Evolutionary conservation across 2,113 vertebrate genomes (phyloP).

Genomic region (Ibidorhyncha struthersii): DNA sequence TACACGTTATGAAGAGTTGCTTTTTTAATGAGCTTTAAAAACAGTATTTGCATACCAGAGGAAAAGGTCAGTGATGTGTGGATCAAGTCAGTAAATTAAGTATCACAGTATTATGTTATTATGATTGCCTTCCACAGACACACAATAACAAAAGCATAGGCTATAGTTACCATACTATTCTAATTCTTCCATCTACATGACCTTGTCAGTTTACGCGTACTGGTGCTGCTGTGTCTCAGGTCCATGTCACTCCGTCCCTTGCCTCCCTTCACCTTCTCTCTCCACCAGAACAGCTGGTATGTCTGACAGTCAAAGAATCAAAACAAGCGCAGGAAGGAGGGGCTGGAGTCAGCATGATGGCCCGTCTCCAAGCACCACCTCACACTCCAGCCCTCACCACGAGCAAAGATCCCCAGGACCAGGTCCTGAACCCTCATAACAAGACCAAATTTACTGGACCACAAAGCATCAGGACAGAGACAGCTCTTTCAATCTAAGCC

Average conservation of each 20-base stretch:
- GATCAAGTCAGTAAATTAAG: conserved; percentile 54
- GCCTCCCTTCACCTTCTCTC: background rate
- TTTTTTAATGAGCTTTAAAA: conserved; percentile 67
- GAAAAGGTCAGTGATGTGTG: conserved; percentile 57
- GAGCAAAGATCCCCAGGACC: background rate
- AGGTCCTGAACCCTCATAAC: background rate
- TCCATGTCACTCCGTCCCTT: background rate
- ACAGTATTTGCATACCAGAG: conserved; percentile 59
- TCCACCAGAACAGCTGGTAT: background rate
- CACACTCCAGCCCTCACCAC: background rate
- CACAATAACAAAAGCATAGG: background rate
- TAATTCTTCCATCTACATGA: background rate
- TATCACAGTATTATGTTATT: conserved; percentile 49
- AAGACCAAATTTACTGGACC: background rate
- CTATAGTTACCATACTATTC: background rate
- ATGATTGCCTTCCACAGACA: conserved; percentile 28
- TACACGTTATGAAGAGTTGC: conserved; percentile 25
- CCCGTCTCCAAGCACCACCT: background rate
- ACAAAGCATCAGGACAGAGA: background rate
- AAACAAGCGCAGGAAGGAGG: background rate
- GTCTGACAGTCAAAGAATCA: background rate
- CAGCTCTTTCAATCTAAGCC: background rate
- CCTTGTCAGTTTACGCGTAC: background rate
- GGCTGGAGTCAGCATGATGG: background rate
- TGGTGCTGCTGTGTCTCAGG: fast-evolving